A percentile compares a stretch with the other conserved stretches of the same genome.
Conservation (phyloP, 2,888 invertebrate genomes). For the Hanleya hanleyi region DNA sequence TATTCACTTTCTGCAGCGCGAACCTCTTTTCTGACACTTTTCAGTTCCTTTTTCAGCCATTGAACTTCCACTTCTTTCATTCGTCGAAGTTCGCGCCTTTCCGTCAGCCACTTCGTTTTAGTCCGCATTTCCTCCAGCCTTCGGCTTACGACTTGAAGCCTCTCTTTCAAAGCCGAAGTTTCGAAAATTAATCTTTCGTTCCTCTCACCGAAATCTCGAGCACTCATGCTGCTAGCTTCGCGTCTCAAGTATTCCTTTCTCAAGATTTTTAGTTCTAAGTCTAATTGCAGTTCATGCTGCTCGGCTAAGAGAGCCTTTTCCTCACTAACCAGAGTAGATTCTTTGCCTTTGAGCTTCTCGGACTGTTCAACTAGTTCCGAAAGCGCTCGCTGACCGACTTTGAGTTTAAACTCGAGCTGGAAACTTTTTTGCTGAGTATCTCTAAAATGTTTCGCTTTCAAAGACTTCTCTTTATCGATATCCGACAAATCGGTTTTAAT, state of each 20-base stretch:
- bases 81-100: conserved; percentile 38
- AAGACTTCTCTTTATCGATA: conserved; percentile 48
- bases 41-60: conserved; percentile 43
- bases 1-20: conserved; percentile 52
- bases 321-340: conserved; percentile 45
- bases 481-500: conserved; percentile 56
- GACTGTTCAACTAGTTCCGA: conserved; percentile 47
- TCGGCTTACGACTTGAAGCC: conserved; percentile 7
- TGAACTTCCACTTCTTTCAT: conserved; percentile 28
- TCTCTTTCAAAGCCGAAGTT: conserved; percentile 1
- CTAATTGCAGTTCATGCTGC: conserved; percentile 52
- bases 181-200: conserved; percentile 21
- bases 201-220: conserved; percentile 13
- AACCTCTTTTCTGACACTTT: conserved; percentile 39
- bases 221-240: background rate
- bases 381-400: conserved; percentile 45
- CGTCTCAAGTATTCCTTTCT: conserved; percentile 32
- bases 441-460: conserved; percentile 36
- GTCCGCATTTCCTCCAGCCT: conserved; percentile 53
- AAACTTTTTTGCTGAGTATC: conserved; percentile 51
- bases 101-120: conserved; percentile 50
- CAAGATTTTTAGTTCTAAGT: conserved; percentile 56
- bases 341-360: conserved; percentile 47
- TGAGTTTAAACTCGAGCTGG: conserved; percentile 52
- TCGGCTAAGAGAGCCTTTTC: conserved; percentile 43